Base-by-base conservation (phyloP, 2,797 vertebrate genomes). In the Hirundo rustica region DNA sequence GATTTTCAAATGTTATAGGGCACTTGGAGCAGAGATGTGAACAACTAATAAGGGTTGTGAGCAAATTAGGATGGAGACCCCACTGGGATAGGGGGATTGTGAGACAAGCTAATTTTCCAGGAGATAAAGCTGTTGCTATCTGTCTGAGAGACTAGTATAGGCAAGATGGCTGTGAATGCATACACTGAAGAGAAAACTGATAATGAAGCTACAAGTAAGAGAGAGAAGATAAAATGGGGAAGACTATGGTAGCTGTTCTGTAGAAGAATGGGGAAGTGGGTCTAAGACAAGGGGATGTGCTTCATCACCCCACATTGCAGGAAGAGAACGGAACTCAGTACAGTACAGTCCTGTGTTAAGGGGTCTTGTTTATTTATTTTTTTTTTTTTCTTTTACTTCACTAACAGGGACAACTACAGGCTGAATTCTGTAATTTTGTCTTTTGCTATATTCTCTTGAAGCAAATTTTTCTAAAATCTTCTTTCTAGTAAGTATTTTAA, bases 401-500 rank as follows among this genome's bases (percentile, higher is more conserved):
- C 27, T 75, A 62, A 36, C 17, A 60, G 85, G 38, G 36, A 53
- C 22, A 81, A 73, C 51, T 84, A 40, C n/a, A 86, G 16, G 10
- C 17, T 70, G 79, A 73, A 66, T 88, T 89, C 14, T 85, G 66
- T 76, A 92, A 58, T 80, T 93, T 92, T 82, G 22, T 48, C 79
- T 97, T 97, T 96, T 78, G 45, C 62, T 90, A 30, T 88, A 30
- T 88, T 92, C 58, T 94, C 58, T 88, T 89, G 78, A 95, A 92
- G 48, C 36, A 68, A 92, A 91, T 90, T 92, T 95, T 95, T 96
- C 82, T 91, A 67, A 97, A 96, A 85, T 84, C 85, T 92, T 92
- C 90, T 96, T 91, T 97, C 94, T 95, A 64, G 87, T 95, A 77
- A 97, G 80, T 96, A 95, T 85, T 93, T 89, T 94, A 97, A 93